These are phyloP conservation scores for Mola mola DNA, from an alignment of 2,113 vertebrate genomes.

Conservation along the genomic window DNA sequence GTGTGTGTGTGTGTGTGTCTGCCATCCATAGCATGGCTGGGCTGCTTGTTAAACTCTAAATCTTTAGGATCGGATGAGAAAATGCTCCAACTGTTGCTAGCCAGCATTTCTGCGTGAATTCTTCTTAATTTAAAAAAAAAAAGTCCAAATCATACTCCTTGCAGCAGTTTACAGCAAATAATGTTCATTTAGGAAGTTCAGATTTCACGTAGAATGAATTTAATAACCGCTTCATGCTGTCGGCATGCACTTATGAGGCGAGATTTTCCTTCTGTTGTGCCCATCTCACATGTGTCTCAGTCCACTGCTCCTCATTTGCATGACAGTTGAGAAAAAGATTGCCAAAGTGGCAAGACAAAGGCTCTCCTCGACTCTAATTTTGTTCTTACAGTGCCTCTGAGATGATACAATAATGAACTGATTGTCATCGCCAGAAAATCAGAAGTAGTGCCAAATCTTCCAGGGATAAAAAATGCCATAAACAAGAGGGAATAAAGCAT, in stretches of 20 bases:
- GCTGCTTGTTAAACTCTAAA: no score
- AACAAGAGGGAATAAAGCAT: background rate
- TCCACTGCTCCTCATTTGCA: slow-evolving; percentile 65
- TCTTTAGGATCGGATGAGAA: no score
- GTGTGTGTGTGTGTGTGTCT: no score
- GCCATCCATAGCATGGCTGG: no score
- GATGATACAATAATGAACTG: slow-evolving; percentile 31
- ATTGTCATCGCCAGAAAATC: slow-evolving; percentile 14
- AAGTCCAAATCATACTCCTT: background rate
- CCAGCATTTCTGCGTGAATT: background rate
- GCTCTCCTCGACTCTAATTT: slow-evolving; percentile 44
- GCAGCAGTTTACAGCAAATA: background rate
- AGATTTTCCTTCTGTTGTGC: slow-evolving; percentile 16
- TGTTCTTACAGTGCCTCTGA: slow-evolving; percentile 34
- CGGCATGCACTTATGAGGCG: slow-evolving; percentile 18
- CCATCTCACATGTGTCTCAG: slow-evolving; percentile 30
- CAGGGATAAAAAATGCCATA: background rate
- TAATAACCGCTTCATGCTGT: background rate
- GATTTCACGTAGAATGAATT: background rate
- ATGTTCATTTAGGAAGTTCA: background rate
- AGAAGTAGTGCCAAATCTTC: background rate
- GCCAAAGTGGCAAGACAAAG: slow-evolving; percentile 55
- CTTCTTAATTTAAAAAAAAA: no score
- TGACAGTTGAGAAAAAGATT: slow-evolving; percentile 64
- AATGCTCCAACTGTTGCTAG: no score